Conservation (phyloP, 92 coral and sea anemone species). For the Scolanthus callimorphus region DNA sequence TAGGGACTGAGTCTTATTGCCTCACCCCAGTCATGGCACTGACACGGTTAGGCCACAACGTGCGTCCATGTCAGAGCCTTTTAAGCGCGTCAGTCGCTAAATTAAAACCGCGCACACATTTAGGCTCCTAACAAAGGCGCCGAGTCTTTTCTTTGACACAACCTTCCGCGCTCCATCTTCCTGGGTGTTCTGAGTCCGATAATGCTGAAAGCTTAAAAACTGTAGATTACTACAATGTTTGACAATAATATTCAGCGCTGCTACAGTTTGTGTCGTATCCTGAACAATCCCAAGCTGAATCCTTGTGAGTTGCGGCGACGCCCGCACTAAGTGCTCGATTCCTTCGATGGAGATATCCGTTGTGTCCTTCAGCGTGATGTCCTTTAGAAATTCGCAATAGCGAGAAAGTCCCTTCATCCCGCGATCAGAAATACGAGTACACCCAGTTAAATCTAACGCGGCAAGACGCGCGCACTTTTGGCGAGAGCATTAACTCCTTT, state of each 20-base stretch:
- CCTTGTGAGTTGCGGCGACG: conserved; percentile 56
- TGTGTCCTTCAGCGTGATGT: conserved; percentile 71
- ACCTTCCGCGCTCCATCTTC: conserved; percentile 53
- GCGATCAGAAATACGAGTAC: conserved; percentile 61
- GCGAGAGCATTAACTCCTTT: conserved; percentile 53
- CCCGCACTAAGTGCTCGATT: conserved; percentile 59
- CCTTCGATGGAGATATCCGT: conserved; percentile 67
- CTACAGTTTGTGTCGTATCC: conserved; percentile 52
- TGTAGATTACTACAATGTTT: conserved; percentile 47
- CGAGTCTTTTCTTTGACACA: conserved; percentile 60
- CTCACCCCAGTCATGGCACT: no score
- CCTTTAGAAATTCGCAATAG: conserved; percentile 39
- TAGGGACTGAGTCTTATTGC: no score
- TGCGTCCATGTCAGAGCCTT: no score
- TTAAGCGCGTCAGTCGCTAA: no score
- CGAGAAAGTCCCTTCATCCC: conserved; percentile 57
- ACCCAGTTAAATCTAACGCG: conserved; percentile 63
- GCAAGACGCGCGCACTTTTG: conserved; percentile 52
- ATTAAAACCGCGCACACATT: conserved; percentile 40
- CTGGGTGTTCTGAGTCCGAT: conserved; percentile 27
- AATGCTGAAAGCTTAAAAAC: conserved; percentile 78
- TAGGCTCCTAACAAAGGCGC: conserved; percentile 51
- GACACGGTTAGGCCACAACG: no score
- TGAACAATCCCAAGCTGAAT: conserved; percentile 66
- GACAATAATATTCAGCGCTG: conserved; percentile 62